phyloP scores from a whole-genome alignment of 1,140 invertebrate genomes.

The Dreissena polymorpha region DNA sequence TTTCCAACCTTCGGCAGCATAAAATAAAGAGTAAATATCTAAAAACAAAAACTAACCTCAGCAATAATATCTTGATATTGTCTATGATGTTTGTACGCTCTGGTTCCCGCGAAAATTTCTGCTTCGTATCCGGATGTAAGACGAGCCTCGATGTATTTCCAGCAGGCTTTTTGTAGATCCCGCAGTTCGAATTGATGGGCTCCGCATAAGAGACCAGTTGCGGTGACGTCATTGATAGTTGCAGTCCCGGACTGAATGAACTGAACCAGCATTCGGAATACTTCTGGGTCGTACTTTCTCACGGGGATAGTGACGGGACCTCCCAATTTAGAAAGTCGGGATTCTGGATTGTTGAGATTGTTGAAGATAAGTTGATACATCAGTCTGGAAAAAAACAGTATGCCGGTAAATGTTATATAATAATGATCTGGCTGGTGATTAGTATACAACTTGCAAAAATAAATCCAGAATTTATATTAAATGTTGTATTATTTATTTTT shows the following conservation, averaged over 20 bases:
- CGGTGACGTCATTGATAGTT: conserved; percentile 24
- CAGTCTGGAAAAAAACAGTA: conserved; percentile 12
- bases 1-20: no score
- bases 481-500: no score
- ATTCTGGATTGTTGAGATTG: conserved; percentile 10
- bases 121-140: no score
- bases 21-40: no score
- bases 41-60: no score
- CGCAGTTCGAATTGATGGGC: no score
- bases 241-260: conserved; percentile 51
- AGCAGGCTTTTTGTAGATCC: no score
- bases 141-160: no score
- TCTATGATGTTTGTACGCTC: no score
- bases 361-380: conserved; percentile 44
- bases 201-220: conserved; percentile 13
- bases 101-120: no score
- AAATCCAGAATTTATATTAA: background rate
- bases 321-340: background rate
- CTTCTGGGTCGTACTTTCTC: conserved; percentile 47
- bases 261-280: conserved; percentile 46
- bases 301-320: conserved; percentile 36
- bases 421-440: no score
- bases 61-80: no score
- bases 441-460: background rate
- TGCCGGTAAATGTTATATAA: background rate